Conservation (phyloP, 2,888 invertebrate species). For the Sinhomidia bicolor region DNA sequence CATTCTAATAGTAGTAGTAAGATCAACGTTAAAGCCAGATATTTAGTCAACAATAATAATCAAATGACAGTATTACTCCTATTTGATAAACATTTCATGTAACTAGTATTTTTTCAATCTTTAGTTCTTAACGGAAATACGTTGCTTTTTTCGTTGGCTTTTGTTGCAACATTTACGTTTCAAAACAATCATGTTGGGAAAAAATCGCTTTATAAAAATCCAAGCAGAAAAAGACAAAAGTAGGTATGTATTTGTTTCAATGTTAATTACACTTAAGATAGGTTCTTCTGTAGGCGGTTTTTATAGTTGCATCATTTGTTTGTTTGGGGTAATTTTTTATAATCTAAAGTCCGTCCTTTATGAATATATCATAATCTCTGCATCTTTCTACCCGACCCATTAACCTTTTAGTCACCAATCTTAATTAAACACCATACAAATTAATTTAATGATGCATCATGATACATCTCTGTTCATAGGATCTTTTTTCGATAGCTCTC, state of each 20-base stretch:
- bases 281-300: constrained; percentile 25
- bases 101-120: neutral
- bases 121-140: constrained; percentile 7
- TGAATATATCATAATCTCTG: neutral
- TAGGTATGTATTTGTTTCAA: neutral
- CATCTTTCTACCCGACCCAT: neutral
- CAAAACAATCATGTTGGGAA: neutral
- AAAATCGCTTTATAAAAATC: constrained; percentile 12
- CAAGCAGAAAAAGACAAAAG: constrained; percentile 31
- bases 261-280: neutral
- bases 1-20: no score
- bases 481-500: constrained; percentile 64
- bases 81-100: neutral
- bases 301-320: constrained; percentile 16
- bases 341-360: no score
- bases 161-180: constrained; percentile 9
- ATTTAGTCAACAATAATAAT: neutral
- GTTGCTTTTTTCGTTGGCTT: constrained; percentile 58
- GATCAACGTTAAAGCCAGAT: constrained; percentile 8
- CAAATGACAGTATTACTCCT: neutral
- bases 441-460: constrained; percentile 2
- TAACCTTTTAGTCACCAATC: neutral
- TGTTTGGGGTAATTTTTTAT: no score
- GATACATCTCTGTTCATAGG: constrained; percentile 60
- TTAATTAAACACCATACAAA: neutral